Percentiles rank a stretch among this genome's conserved stretches.
Evolutionary conservation across 2,888 invertebrate species (phyloP).

Genomic region (Sphecodes monilicornis): DNA sequence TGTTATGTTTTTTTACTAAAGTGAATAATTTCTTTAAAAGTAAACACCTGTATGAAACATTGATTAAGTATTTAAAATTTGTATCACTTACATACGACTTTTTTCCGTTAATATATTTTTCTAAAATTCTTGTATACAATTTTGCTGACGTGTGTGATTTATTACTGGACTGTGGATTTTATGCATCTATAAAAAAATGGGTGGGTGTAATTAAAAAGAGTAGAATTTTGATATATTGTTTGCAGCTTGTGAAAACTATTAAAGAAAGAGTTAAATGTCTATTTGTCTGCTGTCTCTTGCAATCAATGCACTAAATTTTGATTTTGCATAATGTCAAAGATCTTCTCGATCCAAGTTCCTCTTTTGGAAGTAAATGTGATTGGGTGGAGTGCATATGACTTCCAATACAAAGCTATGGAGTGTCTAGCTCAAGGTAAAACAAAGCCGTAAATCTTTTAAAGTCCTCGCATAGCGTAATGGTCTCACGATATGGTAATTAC

Average conservation of each 20-base stretch:
- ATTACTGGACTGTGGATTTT: too few relatives aligned
- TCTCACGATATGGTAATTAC: neutral
- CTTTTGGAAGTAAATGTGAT: neutral
- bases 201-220: too few relatives aligned
- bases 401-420: neutral
- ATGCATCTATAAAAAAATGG: too few relatives aligned
- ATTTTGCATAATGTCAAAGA: too few relatives aligned
- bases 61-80: neutral
- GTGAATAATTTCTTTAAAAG: neutral
- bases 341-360: neutral
- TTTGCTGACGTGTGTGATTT: too few relatives aligned
- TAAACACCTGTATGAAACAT: neutral
- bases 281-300: too few relatives aligned
- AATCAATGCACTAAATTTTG: too few relatives aligned
- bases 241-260: too few relatives aligned
- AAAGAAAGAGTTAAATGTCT: too few relatives aligned
- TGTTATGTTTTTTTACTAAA: neutral
- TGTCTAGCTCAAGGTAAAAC: neutral
- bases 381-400: neutral
- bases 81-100: neutral
- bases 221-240: too few relatives aligned
- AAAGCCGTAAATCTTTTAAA: neutral
- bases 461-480: neutral
- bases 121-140: too few relatives aligned
- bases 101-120: too few relatives aligned